Evolutionary conservation across 2,888 invertebrate genomes (phyloP), one percentile per base, ranked within the genome.

Genomic region (Drosophila anceps): DNA sequence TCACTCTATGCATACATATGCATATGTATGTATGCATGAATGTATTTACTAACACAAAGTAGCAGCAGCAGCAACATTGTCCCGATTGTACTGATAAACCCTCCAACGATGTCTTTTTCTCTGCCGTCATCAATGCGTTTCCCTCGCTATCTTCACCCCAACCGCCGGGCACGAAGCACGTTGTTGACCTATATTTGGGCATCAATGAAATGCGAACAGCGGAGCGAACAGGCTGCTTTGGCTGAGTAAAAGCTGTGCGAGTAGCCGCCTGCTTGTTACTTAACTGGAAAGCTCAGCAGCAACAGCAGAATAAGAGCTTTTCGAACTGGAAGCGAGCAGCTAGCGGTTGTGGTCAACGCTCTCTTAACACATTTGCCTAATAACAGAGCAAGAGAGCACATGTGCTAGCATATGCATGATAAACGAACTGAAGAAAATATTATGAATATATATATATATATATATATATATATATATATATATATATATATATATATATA

Each of bases 131-230:
- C 50, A 37, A 20, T 44, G 29, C 7, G 43, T 10, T 29, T 29
- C n/a, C 29, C 54, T 15, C 31, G 43, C 57, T 29, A 6, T n/a
- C 39, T 27, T 13, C 54, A 8, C 37, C 37, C 7, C 39, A 4
- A 9, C 27, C 64, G 29, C 35, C 41, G 29, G n/a, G 82, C 82
- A 80, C 82, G 82, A 78, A 91, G 78, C 90, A 91, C 90, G 82
- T 88, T 91, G 91, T 91, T 92, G 92, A 92, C 92, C 92, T 91
- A 92, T 90, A 92, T 92, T 92, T 90, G 78, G 82, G 81, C 90
- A 91, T 91, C 91, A 91, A 91, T 91, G 91, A 91, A 91, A 84
- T 69, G 62, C 75, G 72, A 81, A 51, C 71, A 71, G 60, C 50
- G 41, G 43, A 50, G 33, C 60, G n/a, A 33, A 31, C 43, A 39